Base-by-base conservation (phyloP, 2,797 vertebrate species). In the Gallinago nigripennis region DNA sequence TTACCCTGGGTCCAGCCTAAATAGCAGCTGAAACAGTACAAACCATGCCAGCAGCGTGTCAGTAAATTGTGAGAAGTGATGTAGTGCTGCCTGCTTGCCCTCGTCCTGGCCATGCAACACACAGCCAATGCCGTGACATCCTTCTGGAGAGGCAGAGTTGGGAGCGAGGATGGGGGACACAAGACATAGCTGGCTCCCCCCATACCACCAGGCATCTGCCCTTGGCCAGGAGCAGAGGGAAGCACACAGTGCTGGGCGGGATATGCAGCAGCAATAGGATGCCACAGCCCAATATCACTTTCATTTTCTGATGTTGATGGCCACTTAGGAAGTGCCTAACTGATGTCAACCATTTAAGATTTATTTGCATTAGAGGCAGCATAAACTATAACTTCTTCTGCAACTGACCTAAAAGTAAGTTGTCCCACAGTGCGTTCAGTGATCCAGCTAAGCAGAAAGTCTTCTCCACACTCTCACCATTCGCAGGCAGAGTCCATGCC, bases 351-450 rank as follows among this genome's bases (percentile, higher is more conserved):
- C 11, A 28, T 27, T 33, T 18, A 6, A 53, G 61, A 56, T 39
- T 12, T 50, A n/a, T 68, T 50, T 27, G 54, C 60, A 9, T 8
- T 5, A 43, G 60, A 16, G 65, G 66, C 58, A 43, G 53, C 46
- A 33, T 3, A n/a, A 15, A 2, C 13, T 13, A 0, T 4, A 28
- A 11, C 35, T 43, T 48, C 54, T 58, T 20, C 45, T 35, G 46
- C 66, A 41, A 13, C 37, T 21, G 53, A 7, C 46, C 31, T 16
- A 6, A 33, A 41, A 54, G 12, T 9, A n/a, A 37, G 31, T 5
- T 0, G 1, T 9, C 60, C 73, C 4, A 0, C 31, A 25, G 72
- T 0, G 0, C 30, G 3, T 8, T 14, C 63, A 5, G 37, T 8
- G n/a, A 57, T 16, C 14, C 63, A n/a, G 77, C 41, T 28, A 21